Conservation (phyloP, 2,113 vertebrate species). For the Lophura nycthemera region DNA sequence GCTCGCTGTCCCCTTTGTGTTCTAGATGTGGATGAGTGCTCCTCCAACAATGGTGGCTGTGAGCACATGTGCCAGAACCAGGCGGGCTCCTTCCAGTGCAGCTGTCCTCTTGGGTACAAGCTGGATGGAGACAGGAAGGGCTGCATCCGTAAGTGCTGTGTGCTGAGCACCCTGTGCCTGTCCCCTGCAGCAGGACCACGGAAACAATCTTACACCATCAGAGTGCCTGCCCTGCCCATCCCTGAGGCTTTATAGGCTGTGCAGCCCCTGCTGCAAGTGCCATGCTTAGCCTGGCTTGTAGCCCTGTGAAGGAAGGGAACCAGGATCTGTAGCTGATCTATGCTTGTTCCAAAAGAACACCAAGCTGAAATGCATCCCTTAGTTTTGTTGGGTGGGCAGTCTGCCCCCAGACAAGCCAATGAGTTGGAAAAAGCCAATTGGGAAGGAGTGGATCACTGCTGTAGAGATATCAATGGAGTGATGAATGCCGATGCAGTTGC, state of each 20-base stretch:
- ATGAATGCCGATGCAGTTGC: too few species aligned
- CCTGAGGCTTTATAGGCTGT: background rate
- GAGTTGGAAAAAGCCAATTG: too few species aligned
- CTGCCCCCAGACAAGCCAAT: background rate
- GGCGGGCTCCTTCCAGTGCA: conserved; percentile 89
- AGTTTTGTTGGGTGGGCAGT: background rate
- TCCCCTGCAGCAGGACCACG: background rate
- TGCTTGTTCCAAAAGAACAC: background rate
- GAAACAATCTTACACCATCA: background rate
- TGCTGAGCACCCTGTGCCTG: background rate
- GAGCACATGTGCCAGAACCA: conserved; percentile 90
- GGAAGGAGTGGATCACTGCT: background rate
- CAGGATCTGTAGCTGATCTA: background rate
- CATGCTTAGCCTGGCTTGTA: background rate
- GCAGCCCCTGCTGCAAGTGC: background rate
- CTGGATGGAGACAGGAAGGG: conserved; percentile 84
- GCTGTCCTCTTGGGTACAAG: conserved; percentile 83
- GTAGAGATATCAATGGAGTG: too few species aligned
- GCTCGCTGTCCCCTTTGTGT: background rate
- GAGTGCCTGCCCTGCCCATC: fast-evolving
- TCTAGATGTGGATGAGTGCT: conserved; percentile 92
- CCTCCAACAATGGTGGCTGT: conserved; percentile 79
- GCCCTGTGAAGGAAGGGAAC: background rate
- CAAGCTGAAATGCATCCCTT: background rate
- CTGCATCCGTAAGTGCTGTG: conserved; percentile 84